Base-by-base conservation (phyloP, 2,888 invertebrate species). In the Volucella inflata region DNA sequence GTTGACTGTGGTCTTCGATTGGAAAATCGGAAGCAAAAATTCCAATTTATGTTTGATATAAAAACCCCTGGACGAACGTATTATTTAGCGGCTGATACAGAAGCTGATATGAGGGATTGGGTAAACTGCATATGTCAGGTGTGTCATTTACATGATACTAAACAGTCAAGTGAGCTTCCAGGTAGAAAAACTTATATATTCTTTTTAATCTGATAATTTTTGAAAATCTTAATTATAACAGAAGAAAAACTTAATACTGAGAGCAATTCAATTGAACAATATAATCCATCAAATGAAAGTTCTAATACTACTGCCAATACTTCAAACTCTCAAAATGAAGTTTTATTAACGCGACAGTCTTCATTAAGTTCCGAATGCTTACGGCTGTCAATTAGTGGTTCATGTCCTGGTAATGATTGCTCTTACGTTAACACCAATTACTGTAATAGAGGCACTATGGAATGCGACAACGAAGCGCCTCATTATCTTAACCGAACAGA, bases 81-180 rank as follows among this genome's bases (percentile, higher is more conserved):
- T 91, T 98, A 97, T 91, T 93, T 99, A 88, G 98, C 98, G 79
- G 98, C 98, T 0, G 98, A 98, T 89, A 96, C 96, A 42, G 98
- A 98, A 91, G 94, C 94, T 57, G 98, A 98, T 89, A 98, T 99
- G 98, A 96, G 96, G 88, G 96, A 96, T 91, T 99, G 99, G 99
- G 98, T 98, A 10, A 96, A 97, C 90, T 97, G 96, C 82, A 96
- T 99, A 88, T 98, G 98, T 92, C 95, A 96, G 92, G 97, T 98
- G 51, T 98, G 98, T 91, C 97, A 97, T 60, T 93, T 98, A 81
- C 95, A 96, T 90, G 95, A 96, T 77, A 91, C 92, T 67, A 92
- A 92, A 81, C 92, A 91, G 65, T 76, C 90, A 9, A 90, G 89
- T 59, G 91, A 91, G 38, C 78, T 90, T 74, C 91, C 89, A 89